Evolutionary conservation across 23 tunicate genomes (phyloP).

Genomic region (Styela plicata): DNA sequence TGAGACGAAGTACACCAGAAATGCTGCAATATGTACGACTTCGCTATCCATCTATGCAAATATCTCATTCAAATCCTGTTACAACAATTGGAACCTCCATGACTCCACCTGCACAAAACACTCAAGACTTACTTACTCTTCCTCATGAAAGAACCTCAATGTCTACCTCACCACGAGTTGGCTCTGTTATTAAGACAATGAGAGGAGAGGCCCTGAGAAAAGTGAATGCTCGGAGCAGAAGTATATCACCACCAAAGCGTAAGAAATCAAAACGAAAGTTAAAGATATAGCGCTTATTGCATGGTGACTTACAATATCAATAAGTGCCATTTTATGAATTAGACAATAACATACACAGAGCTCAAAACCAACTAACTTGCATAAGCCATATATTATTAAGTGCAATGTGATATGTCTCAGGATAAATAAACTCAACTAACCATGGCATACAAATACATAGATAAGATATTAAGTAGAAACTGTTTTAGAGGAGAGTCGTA

Average conservation of each 20-base stretch:
- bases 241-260: background rate
- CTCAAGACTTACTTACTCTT: background rate
- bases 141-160: background rate
- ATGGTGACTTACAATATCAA: too few species aligned
- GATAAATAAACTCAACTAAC: too few species aligned
- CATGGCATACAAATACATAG: too few species aligned
- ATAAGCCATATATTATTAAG: too few species aligned
- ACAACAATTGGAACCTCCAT: conserved; percentile 6
- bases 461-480: too few species aligned
- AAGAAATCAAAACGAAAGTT: too few species aligned
- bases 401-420: too few species aligned
- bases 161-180: conserved; percentile 7
- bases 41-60: conserved; percentile 18
- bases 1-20: background rate
- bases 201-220: conserved; percentile 63
- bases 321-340: too few species aligned
- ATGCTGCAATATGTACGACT: conserved; percentile 4
- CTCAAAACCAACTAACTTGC: too few species aligned
- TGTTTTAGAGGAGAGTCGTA: too few species aligned
- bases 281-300: too few species aligned
- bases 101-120: conserved; percentile 5
- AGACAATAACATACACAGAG: too few species aligned
- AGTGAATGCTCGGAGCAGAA: conserved; percentile 33
- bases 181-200: conserved; percentile 42
- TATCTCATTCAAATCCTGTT: background rate